Evolutionary conservation across 2,888 invertebrate species (phyloP).

Genomic region (Entomobrya multifasciata): DNA sequence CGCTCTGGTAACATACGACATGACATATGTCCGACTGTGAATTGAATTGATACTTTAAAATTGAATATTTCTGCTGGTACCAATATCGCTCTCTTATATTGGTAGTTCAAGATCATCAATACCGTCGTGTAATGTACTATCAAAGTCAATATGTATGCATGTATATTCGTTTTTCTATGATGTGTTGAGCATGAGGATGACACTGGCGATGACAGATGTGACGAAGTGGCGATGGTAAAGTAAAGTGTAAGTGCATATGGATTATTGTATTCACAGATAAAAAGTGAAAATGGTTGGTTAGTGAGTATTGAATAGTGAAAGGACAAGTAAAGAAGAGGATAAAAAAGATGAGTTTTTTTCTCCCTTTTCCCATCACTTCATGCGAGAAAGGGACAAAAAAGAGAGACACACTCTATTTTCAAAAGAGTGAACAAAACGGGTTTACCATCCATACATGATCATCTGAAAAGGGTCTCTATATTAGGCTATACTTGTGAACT

Average conservation of each 20-base stretch:
- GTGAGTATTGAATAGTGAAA: not conserved
- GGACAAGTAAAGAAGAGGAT: not conserved
- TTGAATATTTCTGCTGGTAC: too few species aligned
- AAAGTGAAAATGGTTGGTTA: conserved; percentile 31
- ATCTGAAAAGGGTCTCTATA: too few species aligned
- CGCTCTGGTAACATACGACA: too few species aligned
- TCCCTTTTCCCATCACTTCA: conserved; percentile 40
- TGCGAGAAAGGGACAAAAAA: too few species aligned
- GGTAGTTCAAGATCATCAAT: conserved; percentile 53
- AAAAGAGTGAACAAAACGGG: conserved; percentile 1
- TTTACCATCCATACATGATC: not conserved
- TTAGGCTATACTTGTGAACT: too few species aligned
- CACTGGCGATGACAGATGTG: conserved; percentile 59
- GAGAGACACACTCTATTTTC: conserved; percentile 24
- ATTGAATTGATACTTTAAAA: not conserved
- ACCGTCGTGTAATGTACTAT: not conserved
- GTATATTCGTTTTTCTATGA: too few species aligned
- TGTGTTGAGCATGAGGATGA: too few species aligned
- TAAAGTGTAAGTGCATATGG: conserved; percentile 41
- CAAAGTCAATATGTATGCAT: too few species aligned
- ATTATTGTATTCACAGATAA: conserved; percentile 50
- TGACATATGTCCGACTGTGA: too few species aligned
- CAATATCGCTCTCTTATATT: too few species aligned
- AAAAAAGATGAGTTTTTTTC: conserved; percentile 42
- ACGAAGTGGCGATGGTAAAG: conserved; percentile 23